Base-by-base conservation (phyloP, 92 coral and sea anemone species). In the Porites divaricata region DNA sequence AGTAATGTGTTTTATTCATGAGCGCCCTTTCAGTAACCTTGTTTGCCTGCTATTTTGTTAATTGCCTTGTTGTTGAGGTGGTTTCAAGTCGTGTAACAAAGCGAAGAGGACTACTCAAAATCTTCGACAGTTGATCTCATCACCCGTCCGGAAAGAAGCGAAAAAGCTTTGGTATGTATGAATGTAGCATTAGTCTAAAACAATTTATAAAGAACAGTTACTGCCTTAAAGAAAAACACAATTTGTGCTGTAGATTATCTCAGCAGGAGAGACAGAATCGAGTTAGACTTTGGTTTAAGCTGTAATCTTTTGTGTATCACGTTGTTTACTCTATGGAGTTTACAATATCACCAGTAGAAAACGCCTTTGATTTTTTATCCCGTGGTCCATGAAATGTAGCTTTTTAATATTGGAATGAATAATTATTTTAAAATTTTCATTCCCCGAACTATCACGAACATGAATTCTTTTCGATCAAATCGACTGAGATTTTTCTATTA, bases 1-100 rank as follows among this genome's bases (percentile, higher is more conserved):
- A 69, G 75, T 80, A 69, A 80, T 53, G 76, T 80, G 67, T 54
- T 56, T 80, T 69, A 80, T 80, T 80, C 85, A 80, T 80, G 85
- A 80, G 85, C 26, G 63, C 65, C 41, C 62, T 69, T 68, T 80
- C 68, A 80, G 28, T 80, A 20, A 80, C 54, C 51, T 69, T 69
- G 76, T 80, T 80, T 56, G 67, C 57, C 22, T 35, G 66, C 25
- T 8, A 25, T 67, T 58, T 80, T 56, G 56, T 65, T 68, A 80
- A 69, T 80, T 80, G 69, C 67, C 50, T 70, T 20, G 59, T 50
- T 67, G 56, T 80, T 8, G 67, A 26, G 17, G 66, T n/a, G 50
- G 68, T 20, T 67, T 56, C 19, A 52, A 58, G 66, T 70, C 54
- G 54, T 68, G 63, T 80, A 35, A 66, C 24, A 20, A 14, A 25